These are phyloP conservation scores for Drosophila guanche DNA, from an alignment of 1,140 invertebrate species.

Conservation along the genomic window DNA sequence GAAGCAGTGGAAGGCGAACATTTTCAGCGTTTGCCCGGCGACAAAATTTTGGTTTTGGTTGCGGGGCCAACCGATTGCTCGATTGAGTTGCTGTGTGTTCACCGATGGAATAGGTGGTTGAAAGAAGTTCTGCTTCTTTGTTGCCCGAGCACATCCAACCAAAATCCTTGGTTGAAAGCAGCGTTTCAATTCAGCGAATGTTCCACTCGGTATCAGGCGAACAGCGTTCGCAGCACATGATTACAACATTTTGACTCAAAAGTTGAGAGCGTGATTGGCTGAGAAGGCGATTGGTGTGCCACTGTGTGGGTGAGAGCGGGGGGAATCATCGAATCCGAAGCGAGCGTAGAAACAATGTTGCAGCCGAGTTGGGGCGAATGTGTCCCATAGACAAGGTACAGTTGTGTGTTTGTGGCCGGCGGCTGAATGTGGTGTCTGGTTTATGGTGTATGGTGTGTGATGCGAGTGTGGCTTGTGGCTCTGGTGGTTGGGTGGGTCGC, in stretches of 20 bases:
- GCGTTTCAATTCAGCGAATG: conserved; percentile 83
- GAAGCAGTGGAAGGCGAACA: too few species aligned
- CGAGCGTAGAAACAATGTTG: conserved; percentile 65
- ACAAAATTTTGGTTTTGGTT: too few species aligned
- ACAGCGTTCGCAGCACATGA: conserved; percentile 53
- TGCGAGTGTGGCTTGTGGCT: too few species aligned
- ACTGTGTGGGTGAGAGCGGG: conserved; percentile 12
- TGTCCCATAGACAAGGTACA: conserved; percentile 11
- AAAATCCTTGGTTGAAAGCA: conserved; percentile 78
- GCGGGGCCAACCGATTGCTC: too few species aligned
- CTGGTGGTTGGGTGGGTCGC: conserved; percentile 1
- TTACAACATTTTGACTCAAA: conserved; percentile 72
- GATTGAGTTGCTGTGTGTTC: too few species aligned
- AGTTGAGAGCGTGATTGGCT: conserved; percentile 75
- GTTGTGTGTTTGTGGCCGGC: conserved; percentile 14
- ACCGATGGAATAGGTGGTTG: conserved; percentile 45
- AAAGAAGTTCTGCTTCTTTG: conserved; percentile 81
- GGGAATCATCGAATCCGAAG: conserved; percentile 28
- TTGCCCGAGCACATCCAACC: conserved; percentile 79
- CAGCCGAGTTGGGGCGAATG: conserved; percentile 18
- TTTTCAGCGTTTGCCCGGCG: too few species aligned
- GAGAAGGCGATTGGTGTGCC: conserved; percentile 42
- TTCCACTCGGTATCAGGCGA: conserved; percentile 81
- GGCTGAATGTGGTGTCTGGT: conserved; percentile 1
- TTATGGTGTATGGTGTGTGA: too few species aligned